These are phyloP conservation scores for Xanthia icteritia DNA, from an alignment of 2,888 invertebrate genomes.

Conservation along the genomic window DNA sequence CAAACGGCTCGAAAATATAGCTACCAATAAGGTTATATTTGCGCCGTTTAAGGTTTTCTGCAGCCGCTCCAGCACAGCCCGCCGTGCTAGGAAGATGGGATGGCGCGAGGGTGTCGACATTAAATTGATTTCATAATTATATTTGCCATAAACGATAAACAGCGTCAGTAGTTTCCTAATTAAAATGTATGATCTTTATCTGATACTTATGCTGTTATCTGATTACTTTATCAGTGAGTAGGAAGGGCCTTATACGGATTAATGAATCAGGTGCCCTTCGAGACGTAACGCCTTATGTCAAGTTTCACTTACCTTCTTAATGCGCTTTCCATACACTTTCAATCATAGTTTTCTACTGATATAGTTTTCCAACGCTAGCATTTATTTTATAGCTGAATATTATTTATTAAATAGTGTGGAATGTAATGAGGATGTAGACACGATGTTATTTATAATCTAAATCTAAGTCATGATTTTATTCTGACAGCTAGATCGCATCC, in stretches of 20 bases:
- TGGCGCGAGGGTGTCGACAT: no score
- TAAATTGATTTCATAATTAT: background rate
- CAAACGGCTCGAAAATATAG: no score
- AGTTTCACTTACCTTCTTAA: conserved; percentile 27
- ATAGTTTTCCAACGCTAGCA: conserved; percentile 11
- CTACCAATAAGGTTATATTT: no score
- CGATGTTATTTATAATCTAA: conserved; percentile 6
- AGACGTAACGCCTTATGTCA: conserved; percentile 15
- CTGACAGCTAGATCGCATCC: background rate
- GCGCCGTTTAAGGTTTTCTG: no score
- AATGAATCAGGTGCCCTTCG: conserved; percentile 32
- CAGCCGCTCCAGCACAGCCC: no score
- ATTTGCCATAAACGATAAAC: background rate
- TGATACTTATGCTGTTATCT: conserved; percentile 29
- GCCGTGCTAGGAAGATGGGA: no score
- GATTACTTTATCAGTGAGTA: conserved; percentile 31
- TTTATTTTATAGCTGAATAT: conserved; percentile 32
- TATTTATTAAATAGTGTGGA: conserved; percentile 24
- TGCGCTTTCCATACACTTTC: conserved; percentile 31
- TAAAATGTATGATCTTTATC: conserved; percentile 34
- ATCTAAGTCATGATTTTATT: conserved; percentile 11
- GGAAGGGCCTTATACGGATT: conserved; percentile 18
- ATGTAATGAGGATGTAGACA: conserved; percentile 22
- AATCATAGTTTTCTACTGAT: conserved; percentile 31
- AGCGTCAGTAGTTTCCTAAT: conserved; percentile 13